These are phyloP conservation scores for Bostrychus sinensis DNA, from an alignment of 2,113 vertebrate genomes.

Conservation along the genomic window DNA sequence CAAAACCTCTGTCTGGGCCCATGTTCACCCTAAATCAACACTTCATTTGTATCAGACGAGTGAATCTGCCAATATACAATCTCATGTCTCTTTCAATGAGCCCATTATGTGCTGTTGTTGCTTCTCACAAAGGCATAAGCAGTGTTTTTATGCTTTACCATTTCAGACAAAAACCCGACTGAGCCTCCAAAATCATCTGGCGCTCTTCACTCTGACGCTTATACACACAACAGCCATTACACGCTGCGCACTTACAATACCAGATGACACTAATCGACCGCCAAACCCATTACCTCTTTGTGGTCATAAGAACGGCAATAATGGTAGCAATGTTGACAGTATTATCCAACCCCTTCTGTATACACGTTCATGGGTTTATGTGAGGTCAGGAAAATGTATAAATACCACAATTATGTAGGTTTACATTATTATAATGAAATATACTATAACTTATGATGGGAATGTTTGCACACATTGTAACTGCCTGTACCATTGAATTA, in stretches of 20 bases:
- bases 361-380: background rate
- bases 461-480: too few species aligned
- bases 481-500: too few species aligned
- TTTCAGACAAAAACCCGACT: background rate
- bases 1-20: background rate
- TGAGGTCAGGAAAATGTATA: background rate
- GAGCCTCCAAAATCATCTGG: background rate
- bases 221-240: background rate
- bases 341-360: background rate
- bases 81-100: background rate
- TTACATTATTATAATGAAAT: too few species aligned
- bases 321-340: background rate
- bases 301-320: background rate
- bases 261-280: constrained; percentile 1
- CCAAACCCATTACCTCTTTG: constrained; percentile 7
- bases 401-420: background rate
- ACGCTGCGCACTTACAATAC: background rate
- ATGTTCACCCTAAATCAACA: background rate
- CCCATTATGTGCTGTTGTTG: constrained; percentile 3
- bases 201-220: too few species aligned
- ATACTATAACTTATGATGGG: too few species aligned
- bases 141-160: constrained; percentile 5
- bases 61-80: background rate
- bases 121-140: constrained; percentile 2
- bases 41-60: background rate